A percentile compares a stretch with the other conserved stretches of the same genome.
phyloP scores from a whole-genome alignment of 1,140 invertebrate species.

The Euschistus heros region DNA sequence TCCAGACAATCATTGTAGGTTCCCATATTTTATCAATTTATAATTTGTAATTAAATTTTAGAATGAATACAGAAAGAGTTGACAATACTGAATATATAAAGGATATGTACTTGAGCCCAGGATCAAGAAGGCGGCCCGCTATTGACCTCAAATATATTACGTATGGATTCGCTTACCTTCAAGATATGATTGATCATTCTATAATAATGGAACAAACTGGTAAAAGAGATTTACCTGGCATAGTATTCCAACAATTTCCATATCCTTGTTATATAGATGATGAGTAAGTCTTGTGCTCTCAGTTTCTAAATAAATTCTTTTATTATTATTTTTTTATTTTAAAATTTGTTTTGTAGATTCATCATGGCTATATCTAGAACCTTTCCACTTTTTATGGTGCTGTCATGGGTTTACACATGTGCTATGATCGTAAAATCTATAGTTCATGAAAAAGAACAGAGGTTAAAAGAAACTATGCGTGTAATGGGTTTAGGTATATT shows the following conservation, averaged over 20 bases:
- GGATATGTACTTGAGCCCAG: slow-evolving; percentile 36
- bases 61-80: slow-evolving; percentile 47
- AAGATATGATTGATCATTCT: slow-evolving; percentile 48
- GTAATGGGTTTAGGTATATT: slow-evolving; percentile 45
- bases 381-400: slow-evolving; percentile 49
- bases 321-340: neutral
- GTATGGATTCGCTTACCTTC: slow-evolving; percentile 48
- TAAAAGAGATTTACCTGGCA: slow-evolving; percentile 31
- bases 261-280: slow-evolving; percentile 50
- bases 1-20: too few relatives aligned
- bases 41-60: slow-evolving; percentile 19
- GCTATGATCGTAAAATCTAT: slow-evolving; percentile 55
- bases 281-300: slow-evolving; percentile 34
- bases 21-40: too few relatives aligned
- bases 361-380: slow-evolving; percentile 43
- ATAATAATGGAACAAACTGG: slow-evolving; percentile 43
- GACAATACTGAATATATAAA: slow-evolving; percentile 42
- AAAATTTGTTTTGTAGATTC: slow-evolving; percentile 37
- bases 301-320: too few relatives aligned
- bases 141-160: slow-evolving; percentile 46
- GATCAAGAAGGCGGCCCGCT: slow-evolving; percentile 36
- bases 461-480: slow-evolving; percentile 50
- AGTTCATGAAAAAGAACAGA: slow-evolving; percentile 55
- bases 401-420: slow-evolving; percentile 50
- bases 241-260: slow-evolving; percentile 44